Base-by-base conservation (phyloP, 2,113 vertebrate genomes). In the Girardinichthys multiradiatus region DNA sequence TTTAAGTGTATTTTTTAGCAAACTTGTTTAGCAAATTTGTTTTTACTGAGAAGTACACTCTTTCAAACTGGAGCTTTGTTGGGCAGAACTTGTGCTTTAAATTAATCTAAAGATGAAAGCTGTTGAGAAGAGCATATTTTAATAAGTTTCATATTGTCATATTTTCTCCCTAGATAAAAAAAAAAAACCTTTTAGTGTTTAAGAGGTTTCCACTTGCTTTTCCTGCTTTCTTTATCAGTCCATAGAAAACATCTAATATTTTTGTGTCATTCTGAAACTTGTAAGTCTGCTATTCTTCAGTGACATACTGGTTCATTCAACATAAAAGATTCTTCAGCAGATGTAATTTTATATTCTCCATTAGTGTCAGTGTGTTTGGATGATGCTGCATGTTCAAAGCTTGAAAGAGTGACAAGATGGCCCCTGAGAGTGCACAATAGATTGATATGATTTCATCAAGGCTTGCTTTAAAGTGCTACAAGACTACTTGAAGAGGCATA, bases 401-500 rank as follows among this genome's bases (percentile, higher is more conserved):
- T 77, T 70, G 30, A 24, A 70, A 64, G 81, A 77, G 81, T 74
- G 80, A 78, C 74, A 79, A 72, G 60, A 68, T 58, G 77, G 84
- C 69, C 65, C 77, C 87, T 74, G 57, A 70, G 76, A 77, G 68
- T 61, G 8, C 68, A 89, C 90, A 89, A 81, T 79, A 86, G 85
- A 76, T 70, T 28, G 45, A 71, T 28, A 83, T 87, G 86, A 87
- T 89, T 90, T 83, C 83, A 88, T 85, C 75, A 85, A 90, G 82
- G 74, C 77, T 83, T 74, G 83, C 88, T 90, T 54, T 72, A 89
- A 90, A 91, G 88, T 85, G 91, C 86, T 82, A 80, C 79, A 81
- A 71, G 87, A 80, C 84, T 88, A 82, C 91, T 92, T 57, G 79
- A 90, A 80, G 80, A 78, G 65, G 77, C 57, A 27, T 70, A 88